These are phyloP conservation scores for Empidonax traillii DNA, from an alignment of 2,113 vertebrate genomes.

Conservation along the genomic window DNA sequence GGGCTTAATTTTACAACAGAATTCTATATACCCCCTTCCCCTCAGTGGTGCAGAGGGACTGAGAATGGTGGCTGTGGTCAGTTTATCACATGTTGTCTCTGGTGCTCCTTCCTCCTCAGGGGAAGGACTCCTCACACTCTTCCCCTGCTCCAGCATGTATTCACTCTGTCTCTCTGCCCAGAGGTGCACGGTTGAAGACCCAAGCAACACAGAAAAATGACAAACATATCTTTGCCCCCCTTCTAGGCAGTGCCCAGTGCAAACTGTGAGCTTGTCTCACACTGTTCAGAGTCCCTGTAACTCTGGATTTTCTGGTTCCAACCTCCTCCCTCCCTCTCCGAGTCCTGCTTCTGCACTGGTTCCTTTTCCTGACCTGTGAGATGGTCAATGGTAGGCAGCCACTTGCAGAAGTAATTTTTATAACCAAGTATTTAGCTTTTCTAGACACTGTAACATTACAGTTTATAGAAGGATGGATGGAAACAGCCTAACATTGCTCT, in stretches of 20 bases:
- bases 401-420: background rate
- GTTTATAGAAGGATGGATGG: background rate
- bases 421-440: background rate
- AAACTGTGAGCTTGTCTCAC: background rate
- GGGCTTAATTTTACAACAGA: background rate
- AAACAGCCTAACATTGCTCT: background rate
- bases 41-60: background rate
- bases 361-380: background rate
- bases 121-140: background rate
- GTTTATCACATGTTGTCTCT: background rate
- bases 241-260: accelerated
- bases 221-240: background rate
- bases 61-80: background rate
- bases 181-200: background rate
- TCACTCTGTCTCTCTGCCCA: background rate
- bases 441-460: background rate
- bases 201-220: background rate
- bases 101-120: background rate
- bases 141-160: background rate
- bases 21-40: background rate
- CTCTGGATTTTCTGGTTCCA: background rate
- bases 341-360: background rate
- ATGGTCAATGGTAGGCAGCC: background rate
- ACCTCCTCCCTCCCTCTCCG: background rate
- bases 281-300: background rate